Evolutionary conservation across 2,888 invertebrate genomes (phyloP), one percentile per base, ranked within the genome.

Genomic region (Pheosia tremula): DNA sequence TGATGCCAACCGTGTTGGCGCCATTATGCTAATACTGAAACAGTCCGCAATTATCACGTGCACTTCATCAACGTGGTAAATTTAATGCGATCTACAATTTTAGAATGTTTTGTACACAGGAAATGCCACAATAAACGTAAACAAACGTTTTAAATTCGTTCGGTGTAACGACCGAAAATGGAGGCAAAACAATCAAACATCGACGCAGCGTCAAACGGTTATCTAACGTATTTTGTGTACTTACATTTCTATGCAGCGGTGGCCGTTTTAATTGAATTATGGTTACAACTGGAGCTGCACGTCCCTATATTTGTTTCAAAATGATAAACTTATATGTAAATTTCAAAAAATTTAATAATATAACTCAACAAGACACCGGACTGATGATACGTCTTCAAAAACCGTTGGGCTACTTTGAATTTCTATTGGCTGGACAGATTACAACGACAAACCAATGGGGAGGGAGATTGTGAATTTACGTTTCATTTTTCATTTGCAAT

Each of bases 1-100:
- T 72, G 92, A 93, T 80, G 94, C 86, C 89, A 94, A 87, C 90
- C 95, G 94, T 63, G 94, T 93, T 84, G 96, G 96, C 86, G 96
- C 95, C 96, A 96, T 96, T 87, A 75, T 83, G 68, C 71, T 72
- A 68, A 65, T 77, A 83, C 86, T 87, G 84, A 79, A 87, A 89
- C 79, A 82, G 82, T 75, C 70, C 71, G 63, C 65, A 73, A 74
- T 72, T 74, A 84, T 85, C 89, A 89, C 87, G 84, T 85, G 87
- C 72, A 75, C 75, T 74, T 58, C 37, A 63, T 67, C 56, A 75
- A 75, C 61, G 75, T 71, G 62, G 66, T 71, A 62, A 66, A 74
- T 58, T 69, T 75, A 62, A 64, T 64, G 69, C 62, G 50, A 55
- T 55, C 55, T 52, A 60, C 45, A 61, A 60, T 54, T 54, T 50